A percentile compares a stretch with the other conserved stretches of the same genome.
These are phyloP conservation scores for Acrobasis repandana DNA, from an alignment of 2,888 invertebrate genomes.

Conservation along the genomic window DNA sequence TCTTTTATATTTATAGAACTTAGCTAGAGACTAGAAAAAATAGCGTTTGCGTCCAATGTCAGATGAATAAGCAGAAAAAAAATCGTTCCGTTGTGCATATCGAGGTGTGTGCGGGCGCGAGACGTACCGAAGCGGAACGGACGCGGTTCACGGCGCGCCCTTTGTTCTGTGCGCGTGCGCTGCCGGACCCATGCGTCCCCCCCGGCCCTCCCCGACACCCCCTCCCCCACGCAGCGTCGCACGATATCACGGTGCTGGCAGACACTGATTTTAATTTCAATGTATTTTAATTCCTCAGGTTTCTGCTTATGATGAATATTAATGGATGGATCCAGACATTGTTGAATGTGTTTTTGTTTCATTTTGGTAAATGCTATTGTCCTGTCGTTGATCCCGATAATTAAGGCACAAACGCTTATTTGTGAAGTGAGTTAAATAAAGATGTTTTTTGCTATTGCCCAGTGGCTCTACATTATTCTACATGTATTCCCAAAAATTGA, in stretches of 20 bases:
- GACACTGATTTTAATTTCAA: conserved; percentile 23
- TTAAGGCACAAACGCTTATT: no score
- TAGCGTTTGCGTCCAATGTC: conserved; percentile 33
- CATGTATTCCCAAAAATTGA: no score
- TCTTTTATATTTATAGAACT: neutral
- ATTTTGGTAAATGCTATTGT: conserved; percentile 15
- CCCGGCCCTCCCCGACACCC: conserved; percentile 26
- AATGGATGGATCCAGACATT: conserved; percentile 13
- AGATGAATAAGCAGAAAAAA: conserved; percentile 50
- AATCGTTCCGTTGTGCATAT: conserved; percentile 51
- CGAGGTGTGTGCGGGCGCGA: conserved; percentile 42
- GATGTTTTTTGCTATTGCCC: no score
- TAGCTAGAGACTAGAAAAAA: neutral
- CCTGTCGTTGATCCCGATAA: conserved; percentile 5
- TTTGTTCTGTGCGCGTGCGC: conserved; percentile 76
- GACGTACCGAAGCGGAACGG: conserved; percentile 70
- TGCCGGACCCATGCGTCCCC: conserved; percentile 49
- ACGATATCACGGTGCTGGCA: conserved; percentile 22
- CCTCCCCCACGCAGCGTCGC: conserved; percentile 25
- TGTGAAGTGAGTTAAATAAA: no score
- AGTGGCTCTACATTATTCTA: no score
- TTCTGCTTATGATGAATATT: conserved; percentile 18
- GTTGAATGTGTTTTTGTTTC: conserved; percentile 26
- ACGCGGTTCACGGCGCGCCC: conserved; percentile 81
- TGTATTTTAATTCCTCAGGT: conserved; percentile 17